Conservation (phyloP, 1,140 invertebrate species). For the Macrobrachium nipponense region DNA sequence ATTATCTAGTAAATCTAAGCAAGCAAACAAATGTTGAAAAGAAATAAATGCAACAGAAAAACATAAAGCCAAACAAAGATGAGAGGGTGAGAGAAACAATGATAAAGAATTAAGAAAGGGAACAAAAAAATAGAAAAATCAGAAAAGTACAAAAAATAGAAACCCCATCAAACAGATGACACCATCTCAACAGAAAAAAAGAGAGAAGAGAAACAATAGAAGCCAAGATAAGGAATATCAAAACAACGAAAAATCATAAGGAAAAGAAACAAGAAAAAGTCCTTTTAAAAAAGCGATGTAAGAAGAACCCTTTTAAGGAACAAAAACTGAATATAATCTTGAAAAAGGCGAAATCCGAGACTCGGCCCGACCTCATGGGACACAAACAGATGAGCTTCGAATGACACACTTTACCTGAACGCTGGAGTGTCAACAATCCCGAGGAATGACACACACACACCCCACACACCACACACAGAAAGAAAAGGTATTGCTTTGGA, state of each 20-base stretch:
- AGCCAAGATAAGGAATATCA: background rate
- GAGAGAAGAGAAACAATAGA: background rate
- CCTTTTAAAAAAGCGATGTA: too few species aligned
- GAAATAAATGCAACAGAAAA: background rate
- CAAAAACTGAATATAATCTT: too few species aligned
- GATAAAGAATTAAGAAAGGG: background rate
- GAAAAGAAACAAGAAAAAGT: slow-evolving; percentile 8
- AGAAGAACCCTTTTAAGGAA: too few species aligned
- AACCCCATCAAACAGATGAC: background rate
- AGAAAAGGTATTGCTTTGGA: background rate
- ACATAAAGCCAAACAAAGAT: background rate
- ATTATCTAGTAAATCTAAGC: too few species aligned
- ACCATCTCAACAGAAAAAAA: background rate
- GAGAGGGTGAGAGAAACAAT: background rate
- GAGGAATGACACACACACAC: too few species aligned
- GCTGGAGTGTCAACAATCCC: too few species aligned
- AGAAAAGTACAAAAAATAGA: background rate
- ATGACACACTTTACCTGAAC: too few species aligned
- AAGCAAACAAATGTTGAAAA: too few species aligned
- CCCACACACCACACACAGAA: too few species aligned
- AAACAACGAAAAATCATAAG: slow-evolving; percentile 3
- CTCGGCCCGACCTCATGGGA: too few species aligned
- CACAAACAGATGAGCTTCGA: too few species aligned
- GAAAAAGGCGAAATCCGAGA: too few species aligned
- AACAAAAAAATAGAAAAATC: background rate